Conservation (phyloP, 2,113 vertebrate species). For the Labeo rohita region DNA sequence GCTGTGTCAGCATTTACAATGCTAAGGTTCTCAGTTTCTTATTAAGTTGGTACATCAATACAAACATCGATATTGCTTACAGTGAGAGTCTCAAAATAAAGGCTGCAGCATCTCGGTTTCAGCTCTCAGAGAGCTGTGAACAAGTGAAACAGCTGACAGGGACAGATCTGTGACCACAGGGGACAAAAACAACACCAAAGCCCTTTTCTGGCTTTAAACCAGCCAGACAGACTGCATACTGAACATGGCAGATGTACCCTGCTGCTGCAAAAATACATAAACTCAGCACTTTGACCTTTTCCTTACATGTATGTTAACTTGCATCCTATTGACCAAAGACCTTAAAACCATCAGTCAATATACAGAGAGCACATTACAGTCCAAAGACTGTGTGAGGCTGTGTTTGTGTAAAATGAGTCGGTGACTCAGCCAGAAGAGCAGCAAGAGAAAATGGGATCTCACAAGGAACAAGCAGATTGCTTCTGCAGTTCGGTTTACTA, state of each 20-base stretch:
- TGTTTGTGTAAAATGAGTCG: background rate
- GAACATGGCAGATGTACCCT: background rate
- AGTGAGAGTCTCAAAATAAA: conserved; percentile 8
- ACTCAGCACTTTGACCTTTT: background rate
- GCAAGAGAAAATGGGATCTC: background rate
- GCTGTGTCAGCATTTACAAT: conserved; percentile 33
- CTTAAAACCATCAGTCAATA: conserved; percentile 2
- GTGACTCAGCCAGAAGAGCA: conserved; percentile 29
- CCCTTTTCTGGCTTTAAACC: conserved; percentile 19
- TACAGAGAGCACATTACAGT: conserved; percentile 1
- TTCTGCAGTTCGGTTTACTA: conserved; percentile 37
- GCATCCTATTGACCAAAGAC: background rate
- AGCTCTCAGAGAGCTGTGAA: conserved; percentile 26
- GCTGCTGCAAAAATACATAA: background rate
- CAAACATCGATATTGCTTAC: background rate
- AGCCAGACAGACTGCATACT: background rate
- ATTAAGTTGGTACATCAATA: conserved; percentile 9
- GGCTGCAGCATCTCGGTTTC: background rate
- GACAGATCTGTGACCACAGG: conserved; percentile 12
- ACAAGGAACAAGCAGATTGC: conserved; percentile 26
- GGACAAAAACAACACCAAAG: conserved; percentile 15
- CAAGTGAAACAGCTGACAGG: conserved; percentile 13
- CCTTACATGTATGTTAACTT: background rate
- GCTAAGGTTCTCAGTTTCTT: background rate
- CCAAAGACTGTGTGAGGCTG: background rate